phyloP scores from a whole-genome alignment of 2,888 invertebrate species.

The Sepioteuthis lessoniana region DNA sequence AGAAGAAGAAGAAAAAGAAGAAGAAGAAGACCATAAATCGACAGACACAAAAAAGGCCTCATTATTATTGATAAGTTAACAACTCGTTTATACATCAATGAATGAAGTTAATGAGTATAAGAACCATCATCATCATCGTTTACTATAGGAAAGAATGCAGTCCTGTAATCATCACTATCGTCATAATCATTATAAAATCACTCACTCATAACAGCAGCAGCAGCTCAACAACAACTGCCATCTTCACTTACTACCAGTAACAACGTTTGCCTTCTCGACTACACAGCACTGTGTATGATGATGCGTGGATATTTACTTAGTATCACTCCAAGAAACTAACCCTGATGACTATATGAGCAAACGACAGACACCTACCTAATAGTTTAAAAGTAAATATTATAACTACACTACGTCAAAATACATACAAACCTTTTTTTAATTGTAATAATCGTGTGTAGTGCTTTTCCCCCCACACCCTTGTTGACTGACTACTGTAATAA shows the following conservation, averaged over 20 bases:
- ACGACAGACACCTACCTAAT: not conserved
- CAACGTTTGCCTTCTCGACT: not conserved
- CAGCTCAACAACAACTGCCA: not conserved
- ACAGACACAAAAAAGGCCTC: too few species aligned
- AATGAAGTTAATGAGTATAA: not conserved
- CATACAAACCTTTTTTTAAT: not conserved
- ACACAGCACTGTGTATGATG: not conserved
- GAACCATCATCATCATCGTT: not conserved
- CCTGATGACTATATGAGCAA: not conserved
- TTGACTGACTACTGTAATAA: constrained; percentile 33
- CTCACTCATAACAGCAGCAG: not conserved
- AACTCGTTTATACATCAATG: too few species aligned
- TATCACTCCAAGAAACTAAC: not conserved
- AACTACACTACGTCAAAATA: not conserved
- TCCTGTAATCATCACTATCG: not conserved
- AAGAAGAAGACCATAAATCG: too few species aligned
- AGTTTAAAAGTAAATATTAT: not conserved
- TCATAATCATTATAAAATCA: not conserved
- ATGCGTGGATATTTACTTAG: not conserved
- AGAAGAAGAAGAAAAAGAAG: too few species aligned
- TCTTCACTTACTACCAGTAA: not conserved
- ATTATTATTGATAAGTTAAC: too few species aligned
- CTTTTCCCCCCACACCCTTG: not conserved
- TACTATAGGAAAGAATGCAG: not conserved
- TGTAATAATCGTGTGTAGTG: not conserved